A percentile compares a stretch with the other conserved stretches of the same genome.
Conservation (phyloP, 2,113 vertebrate genomes). For the Bubo scandiacus region DNA sequence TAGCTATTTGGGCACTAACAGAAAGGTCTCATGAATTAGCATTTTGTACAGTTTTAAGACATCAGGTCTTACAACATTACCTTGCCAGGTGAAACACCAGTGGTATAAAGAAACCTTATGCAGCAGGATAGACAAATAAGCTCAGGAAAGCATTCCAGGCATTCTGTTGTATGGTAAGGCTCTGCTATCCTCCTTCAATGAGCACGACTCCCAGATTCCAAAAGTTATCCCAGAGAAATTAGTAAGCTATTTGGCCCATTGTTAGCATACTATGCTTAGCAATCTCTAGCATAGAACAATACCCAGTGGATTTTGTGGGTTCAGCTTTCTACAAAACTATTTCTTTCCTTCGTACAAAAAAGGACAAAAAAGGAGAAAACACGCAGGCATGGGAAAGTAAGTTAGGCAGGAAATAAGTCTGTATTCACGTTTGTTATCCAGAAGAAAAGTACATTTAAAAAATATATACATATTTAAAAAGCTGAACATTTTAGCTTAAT, state of each 20-base stretch:
- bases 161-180: neutral
- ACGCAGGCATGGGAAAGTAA: slow-evolving; percentile 53
- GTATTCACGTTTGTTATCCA: slow-evolving; percentile 43
- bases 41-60: neutral
- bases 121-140: neutral
- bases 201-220: neutral
- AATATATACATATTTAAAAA: neutral
- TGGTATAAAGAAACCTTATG: neutral
- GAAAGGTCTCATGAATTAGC: neutral
- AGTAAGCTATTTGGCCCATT: neutral
- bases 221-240: neutral
- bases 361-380: slow-evolving; percentile 43
- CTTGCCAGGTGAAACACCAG: neutral
- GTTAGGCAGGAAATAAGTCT: slow-evolving; percentile 49
- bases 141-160: neutral
- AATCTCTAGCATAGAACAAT: slow-evolving; percentile 38
- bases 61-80: neutral
- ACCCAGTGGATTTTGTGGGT: slow-evolving; percentile 47
- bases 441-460: slow-evolving; percentile 10
- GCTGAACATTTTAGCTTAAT: neutral
- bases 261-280: slow-evolving; percentile 1
- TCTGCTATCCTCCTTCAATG: neutral
- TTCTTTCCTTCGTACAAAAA: slow-evolving; percentile 36
- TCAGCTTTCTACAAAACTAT: slow-evolving; percentile 53
- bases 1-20: neutral